Conservation (phyloP, 2,113 vertebrate species). For the Ceyx melanurus region DNA sequence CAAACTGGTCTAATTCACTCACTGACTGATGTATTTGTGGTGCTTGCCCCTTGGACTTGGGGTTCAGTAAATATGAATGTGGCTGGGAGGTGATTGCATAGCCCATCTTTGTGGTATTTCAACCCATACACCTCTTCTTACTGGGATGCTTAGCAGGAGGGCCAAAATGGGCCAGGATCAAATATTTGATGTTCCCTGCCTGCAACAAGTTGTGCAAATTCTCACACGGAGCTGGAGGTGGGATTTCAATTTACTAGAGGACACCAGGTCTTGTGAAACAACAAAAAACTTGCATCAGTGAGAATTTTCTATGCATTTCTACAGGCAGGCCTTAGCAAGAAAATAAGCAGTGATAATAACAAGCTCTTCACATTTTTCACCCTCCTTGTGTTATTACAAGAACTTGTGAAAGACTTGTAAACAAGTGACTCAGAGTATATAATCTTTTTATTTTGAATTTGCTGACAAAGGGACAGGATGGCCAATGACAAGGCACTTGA, state of each 20-base stretch:
- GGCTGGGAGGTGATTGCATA: rapidly evolving
- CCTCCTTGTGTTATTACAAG: neutral
- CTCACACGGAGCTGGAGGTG: neutral
- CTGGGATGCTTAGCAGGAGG: neutral
- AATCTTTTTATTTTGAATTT: constrained; percentile 6
- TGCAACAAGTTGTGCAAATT: neutral
- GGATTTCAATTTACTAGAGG: neutral
- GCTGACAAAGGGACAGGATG: neutral
- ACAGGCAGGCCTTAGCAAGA: neutral
- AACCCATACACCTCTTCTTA: neutral
- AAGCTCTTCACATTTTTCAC: neutral
- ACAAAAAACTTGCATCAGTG: neutral
- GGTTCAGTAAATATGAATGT: neutral
- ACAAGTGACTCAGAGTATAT: neutral
- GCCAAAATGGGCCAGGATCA: neutral
- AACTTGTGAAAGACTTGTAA: neutral
- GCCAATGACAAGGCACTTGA: neutral
- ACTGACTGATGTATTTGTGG: neutral
- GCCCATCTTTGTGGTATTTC: rapidly evolving
- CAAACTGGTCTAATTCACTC: neutral
- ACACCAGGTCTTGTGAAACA: neutral
- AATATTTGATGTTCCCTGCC: neutral
- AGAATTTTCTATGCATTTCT: neutral
- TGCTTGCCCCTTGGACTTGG: neutral
- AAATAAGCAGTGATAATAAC: neutral